Conservation (phyloP, 2,797 vertebrate species). For the Otolemur crassicaudatus region DNA sequence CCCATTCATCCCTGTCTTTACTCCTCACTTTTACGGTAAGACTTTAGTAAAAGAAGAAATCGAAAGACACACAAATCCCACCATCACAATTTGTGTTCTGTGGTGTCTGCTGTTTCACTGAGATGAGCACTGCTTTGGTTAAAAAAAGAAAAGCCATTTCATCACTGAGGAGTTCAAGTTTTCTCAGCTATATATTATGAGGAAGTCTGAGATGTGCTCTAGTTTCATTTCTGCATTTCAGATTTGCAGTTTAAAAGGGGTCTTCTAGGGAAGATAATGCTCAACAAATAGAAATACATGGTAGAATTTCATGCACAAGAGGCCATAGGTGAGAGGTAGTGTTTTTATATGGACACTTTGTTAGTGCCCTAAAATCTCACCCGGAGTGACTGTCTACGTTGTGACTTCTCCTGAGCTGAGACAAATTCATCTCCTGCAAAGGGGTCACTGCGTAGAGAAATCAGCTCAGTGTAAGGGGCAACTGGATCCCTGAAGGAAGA, state of each 20-base stretch:
- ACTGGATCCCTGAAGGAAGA: neutral
- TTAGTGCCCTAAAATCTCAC: neutral
- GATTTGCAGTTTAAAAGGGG: neutral
- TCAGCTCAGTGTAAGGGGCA: neutral
- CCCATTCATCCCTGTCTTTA: slow-evolving; percentile 67
- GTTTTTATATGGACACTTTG: neutral
- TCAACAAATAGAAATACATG: neutral
- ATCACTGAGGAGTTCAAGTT: neutral
- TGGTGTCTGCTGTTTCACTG: slow-evolving; percentile 65
- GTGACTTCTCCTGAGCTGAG: neutral
- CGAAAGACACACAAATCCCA: slow-evolving; percentile 86
- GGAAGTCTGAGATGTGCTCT: neutral
- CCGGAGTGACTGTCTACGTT: neutral
- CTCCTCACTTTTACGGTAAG: slow-evolving; percentile 89
- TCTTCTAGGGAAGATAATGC: neutral
- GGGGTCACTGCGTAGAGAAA: neutral
- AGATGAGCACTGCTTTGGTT: neutral
- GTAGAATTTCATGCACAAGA: neutral
- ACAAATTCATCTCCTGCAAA: neutral
- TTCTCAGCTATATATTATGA: neutral
- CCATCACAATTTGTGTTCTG: slow-evolving; percentile 14
- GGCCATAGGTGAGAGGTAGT: neutral
- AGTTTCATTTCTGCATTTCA: neutral
- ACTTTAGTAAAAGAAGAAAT: slow-evolving; percentile 91
- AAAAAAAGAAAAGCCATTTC: neutral